Base-by-base conservation (phyloP, 2,797 vertebrate genomes). In the Chelidonichthys spinosus region DNA sequence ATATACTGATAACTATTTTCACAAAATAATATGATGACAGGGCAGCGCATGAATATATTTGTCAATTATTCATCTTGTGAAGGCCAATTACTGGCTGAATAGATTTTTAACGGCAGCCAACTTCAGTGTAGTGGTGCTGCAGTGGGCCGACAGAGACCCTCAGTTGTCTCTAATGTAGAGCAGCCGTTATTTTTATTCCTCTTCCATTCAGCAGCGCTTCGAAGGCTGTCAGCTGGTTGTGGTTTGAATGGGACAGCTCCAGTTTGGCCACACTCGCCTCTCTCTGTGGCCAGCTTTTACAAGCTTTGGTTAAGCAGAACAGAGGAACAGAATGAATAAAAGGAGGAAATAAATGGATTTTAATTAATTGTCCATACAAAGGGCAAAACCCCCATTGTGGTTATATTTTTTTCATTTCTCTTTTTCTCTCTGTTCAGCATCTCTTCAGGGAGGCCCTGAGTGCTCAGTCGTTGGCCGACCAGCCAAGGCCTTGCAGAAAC, bases 361-460 rank as follows among this genome's bases (percentile, higher is more conserved):
- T 92, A 93, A 94, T 94, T 93, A 93, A 90, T 90, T 82, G 77
- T 81, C 77, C 85, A 85, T 62, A 87, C 85, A 92, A 92, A 91
- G 90, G 88, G 81, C 70, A 77, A 83, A 87, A 81, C 78, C 83
- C 85, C 88, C 85, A 84, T 85, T 89, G 82, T 88, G 85, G 86
- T 78, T 89, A n/a, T 69, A 63, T 62, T 79, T 64, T 81, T 63
- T 72, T 73, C n/a, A 40, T 68, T 55, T 42, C 43, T 78, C 37
- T 5, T 53, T 67, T 69, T 73, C 43, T 73, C 77, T 85, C 69
- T 86, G 81, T 86, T 81, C 68, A 63, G 72, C 69, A 60, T 74
- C 85, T 87, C 82, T 76, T 89, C 74, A 74, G 85, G 90, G 90
- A 91, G 82, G 67, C 78, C 82, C 76, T 17, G 64, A 88, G 85